Evolutionary conservation across 2,888 invertebrate species (phyloP), one percentile per base, ranked within the genome.

Genomic region (Tineola bisselliella): DNA sequence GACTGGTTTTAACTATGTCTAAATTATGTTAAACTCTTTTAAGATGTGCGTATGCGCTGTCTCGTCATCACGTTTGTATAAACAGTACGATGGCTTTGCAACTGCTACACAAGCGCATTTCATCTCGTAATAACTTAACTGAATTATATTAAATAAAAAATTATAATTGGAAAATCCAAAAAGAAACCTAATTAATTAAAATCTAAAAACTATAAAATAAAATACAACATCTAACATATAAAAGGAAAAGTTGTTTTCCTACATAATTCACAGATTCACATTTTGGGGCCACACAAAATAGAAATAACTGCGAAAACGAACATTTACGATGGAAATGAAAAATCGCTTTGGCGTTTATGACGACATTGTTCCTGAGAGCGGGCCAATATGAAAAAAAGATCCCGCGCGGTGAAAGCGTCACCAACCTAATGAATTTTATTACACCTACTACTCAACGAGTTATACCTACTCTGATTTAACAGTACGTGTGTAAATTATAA

Each of bases 401-500:
- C 69, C 67, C 70, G 70, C 68, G 68, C 67, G 66, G 72, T 69
- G 69, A 74, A 76, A 75, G 71, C 72, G 70, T 71, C 72, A 76
- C 72, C 73, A 72, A 72, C 73, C 75, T 80, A 77, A 81, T 81
- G 79, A 77, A 82, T 81, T 82, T 81, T 81, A 83, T 81, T 76
- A 75, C 76, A 72, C 82, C 77, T 48, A 48, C 48, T 48, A 48
- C 48, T 48, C 48, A 10, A 38, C 48, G 17, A 17, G 77, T 76
- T 71, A 74, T 78, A 76, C 75, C 76, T 78, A 76, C 75, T 76
- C 75, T 74, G 82, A 84, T 82, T 81, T 80, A 77, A 78, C 77
- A 76, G 74, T 71, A 75, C 74, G 78, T 76, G 81, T 80, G 80
- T 83, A 84, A 82, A 83, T 84, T 83, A 82, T 81, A 78, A 81